Evolutionary conservation across 92 coral and sea anemone genomes (phyloP), one percentile per base, ranked within the genome.

Genomic region (Palythoa caribaeorum): DNA sequence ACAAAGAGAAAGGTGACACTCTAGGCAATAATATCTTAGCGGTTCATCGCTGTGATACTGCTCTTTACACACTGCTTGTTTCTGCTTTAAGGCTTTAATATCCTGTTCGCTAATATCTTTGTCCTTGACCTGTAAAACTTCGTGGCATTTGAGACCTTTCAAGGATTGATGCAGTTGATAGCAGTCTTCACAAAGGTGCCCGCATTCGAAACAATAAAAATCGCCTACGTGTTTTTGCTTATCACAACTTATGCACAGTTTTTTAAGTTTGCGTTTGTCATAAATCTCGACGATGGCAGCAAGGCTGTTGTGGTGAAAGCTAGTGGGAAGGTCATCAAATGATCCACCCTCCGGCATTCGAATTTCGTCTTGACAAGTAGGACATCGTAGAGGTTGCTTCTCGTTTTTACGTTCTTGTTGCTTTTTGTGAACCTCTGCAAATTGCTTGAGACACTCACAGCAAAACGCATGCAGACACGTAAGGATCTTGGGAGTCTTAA

Each of bases 281-380:
- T 70, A 70, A 9, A 70, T 70, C 47, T 70, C 47, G 0, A 70
- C 40, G 40, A 70, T 70, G 10, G 75, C 47, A 36, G 75, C 75
- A 70, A 70, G 75, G 38, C 75, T 70, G 75, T 70, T 70, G 5
- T 70, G 75, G 6, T 70, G 75, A 9, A 70, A 70, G 35, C 75
- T 70, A 2, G 75, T 70, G 14, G 75, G 75, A 36, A 70, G 44
- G 0, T 28, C 75, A 70, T 70, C 75, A 9, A 70, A 70, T 70
- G 75, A 10, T 36, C 75, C 75, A 11, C 47, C 5, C 1, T 70
- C 75, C 15, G 75, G 75, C 4, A 70, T 40, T 2, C 4, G 75
- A 70, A 36, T 70, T 37, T 14, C n/a, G 36, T 20, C 75, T 70
- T 70, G 75, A 70, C 75, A 70, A 70, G 38, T 40, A 70, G 75